These are phyloP conservation scores for Mormyrus hasselquistii DNA, from an alignment of 2,797 vertebrate genomes.

Conservation along the genomic window DNA sequence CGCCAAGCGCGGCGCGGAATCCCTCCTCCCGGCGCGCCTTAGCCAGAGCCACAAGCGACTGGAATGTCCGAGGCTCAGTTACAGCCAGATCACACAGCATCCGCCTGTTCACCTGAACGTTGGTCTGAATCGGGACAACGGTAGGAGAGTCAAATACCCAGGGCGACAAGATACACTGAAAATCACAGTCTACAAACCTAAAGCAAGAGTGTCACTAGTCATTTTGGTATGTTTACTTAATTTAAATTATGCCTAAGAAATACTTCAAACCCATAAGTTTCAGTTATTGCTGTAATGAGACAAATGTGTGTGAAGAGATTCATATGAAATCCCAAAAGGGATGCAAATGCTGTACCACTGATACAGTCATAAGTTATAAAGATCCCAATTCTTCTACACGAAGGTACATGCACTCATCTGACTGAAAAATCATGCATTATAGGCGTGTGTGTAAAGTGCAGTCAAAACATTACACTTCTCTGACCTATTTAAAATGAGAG, in stretches of 20 bases:
- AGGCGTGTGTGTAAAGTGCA: background rate
- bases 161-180: background rate
- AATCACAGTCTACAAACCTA: background rate
- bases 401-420: background rate
- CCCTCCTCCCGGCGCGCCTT: slow-evolving; percentile 77
- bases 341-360: background rate
- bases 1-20: slow-evolving; percentile 72
- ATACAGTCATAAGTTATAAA: background rate
- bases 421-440: background rate
- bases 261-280: background rate
- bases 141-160: background rate
- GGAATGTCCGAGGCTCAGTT: slow-evolving; percentile 86
- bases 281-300: background rate
- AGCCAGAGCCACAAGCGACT: slow-evolving; percentile 74
- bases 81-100: slow-evolving; percentile 76
- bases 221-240: background rate
- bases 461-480: too few species aligned
- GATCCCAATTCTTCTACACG: too few species aligned
- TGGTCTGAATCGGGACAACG: slow-evolving; percentile 58
- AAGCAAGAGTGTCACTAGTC: background rate
- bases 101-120: slow-evolving; percentile 75
- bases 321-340: background rate
- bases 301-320: background rate
- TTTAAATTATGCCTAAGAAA: background rate
- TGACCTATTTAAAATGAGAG: too few species aligned